Evolutionary conservation across 2,113 vertebrate species (phyloP).

Genomic region (Neoarius graeffei): DNA sequence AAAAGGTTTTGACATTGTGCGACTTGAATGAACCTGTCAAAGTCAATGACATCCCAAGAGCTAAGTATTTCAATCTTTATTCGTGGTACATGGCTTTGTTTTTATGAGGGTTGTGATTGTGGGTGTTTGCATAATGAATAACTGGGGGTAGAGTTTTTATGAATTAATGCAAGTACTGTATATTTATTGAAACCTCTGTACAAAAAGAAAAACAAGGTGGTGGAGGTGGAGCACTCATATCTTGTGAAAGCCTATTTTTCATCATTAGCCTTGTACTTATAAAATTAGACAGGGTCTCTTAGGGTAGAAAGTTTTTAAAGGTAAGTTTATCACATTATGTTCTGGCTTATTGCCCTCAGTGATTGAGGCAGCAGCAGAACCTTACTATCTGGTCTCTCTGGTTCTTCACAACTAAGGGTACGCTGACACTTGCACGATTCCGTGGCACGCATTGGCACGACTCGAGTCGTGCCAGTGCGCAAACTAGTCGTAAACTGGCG

Average conservation of each 20-base stretch:
- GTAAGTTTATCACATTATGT: background rate
- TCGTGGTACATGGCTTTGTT: constrained; percentile 40
- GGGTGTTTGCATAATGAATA: background rate
- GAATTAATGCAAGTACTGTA: background rate
- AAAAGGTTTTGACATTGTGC: constrained; percentile 12
- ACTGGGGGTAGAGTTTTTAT: background rate
- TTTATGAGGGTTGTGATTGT: constrained; percentile 29
- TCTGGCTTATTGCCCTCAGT: background rate
- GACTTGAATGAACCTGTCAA: constrained; percentile 30
- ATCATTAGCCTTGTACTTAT: background rate
- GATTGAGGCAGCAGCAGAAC: background rate
- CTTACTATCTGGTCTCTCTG: background rate
- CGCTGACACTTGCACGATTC: too few relatives aligned
- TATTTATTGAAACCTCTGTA: background rate
- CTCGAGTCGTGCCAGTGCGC: too few relatives aligned
- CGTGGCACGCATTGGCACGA: too few relatives aligned
- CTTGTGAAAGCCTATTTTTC: constrained; percentile 20
- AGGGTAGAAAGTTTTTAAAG: background rate
- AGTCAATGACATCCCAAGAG: constrained; percentile 42
- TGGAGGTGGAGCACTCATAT: background rate
- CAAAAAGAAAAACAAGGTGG: background rate
- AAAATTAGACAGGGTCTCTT: background rate
- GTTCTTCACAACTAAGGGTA: background rate
- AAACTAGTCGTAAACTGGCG: too few relatives aligned
- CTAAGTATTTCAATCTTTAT: constrained; percentile 36